Evolutionary conservation across 2,113 vertebrate genomes (phyloP), one percentile per base, ranked within the genome.

Genomic region (Hippocampus comes): DNA sequence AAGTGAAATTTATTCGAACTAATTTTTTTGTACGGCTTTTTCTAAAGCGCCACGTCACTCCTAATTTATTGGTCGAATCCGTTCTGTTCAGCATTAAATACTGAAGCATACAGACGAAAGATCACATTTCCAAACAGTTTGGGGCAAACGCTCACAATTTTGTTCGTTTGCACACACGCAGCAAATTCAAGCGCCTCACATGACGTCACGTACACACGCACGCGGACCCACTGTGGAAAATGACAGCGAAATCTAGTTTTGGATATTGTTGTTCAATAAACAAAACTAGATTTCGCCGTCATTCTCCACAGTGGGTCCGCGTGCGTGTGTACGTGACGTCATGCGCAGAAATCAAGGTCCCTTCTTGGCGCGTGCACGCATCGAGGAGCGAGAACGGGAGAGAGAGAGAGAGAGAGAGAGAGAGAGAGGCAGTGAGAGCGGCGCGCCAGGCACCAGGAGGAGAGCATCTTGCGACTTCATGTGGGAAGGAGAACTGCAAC

Each of bases 141-240:
- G 3, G 12, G 59, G 59, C 6, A 61, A 25, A 18, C 23, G 5
- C 23, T 27, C 12, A 9, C 15, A 8, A 27, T 74, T 20, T 17
- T 70, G 10, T 18, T 61, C 27, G 57, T 18, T 61, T 61, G 25
- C 57, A 18, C 17, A 18, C 27, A 20, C 8, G 15, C 59, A 18
- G 59, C 59, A 61, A 61, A 61, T 5, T 30, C 21, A 17, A 9
- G 67, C 30, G 46, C 20, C 49, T 21, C 71, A 30, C 18, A 63
- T 91, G 89, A 92, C 88, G 91, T 91, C 90, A 89, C 70, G 10
- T 71, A 59, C 65, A 61, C 55, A 5, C 71, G 9, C 49, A 53
- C 63, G 11, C 64, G 15, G 27, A 12, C 69, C 25, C 49, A 48
- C 41, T 6, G 59, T 61, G 27, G 27, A 61, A 61, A 61, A 61